These are phyloP conservation scores for Pipistrellus pipistrellus DNA, from an alignment of 2,797 vertebrate genomes.

Conservation along the genomic window DNA sequence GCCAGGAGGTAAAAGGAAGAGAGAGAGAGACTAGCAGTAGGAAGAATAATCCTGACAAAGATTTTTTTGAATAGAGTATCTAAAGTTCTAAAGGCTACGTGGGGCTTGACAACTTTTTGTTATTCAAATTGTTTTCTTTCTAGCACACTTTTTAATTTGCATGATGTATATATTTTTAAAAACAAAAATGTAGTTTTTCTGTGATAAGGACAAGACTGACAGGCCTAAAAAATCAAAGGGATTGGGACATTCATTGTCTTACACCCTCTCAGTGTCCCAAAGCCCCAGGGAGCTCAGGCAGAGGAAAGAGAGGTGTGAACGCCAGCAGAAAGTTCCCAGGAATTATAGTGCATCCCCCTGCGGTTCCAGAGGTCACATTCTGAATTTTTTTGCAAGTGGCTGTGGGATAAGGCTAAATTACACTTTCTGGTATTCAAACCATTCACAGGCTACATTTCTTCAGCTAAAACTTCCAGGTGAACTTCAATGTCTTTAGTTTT, in stretches of 20 bases:
- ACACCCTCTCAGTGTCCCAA: too few species aligned
- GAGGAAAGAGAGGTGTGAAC: background rate
- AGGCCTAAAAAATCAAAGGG: background rate
- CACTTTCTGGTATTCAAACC: background rate
- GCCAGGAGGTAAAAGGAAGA: background rate
- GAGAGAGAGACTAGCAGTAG: too few species aligned
- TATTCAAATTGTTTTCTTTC: background rate
- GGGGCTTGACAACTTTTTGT: background rate
- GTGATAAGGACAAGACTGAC: background rate
- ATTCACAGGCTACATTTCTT: background rate
- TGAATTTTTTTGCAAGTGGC: background rate
- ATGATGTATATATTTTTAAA: background rate
- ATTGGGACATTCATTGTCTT: background rate
- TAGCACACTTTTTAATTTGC: background rate
- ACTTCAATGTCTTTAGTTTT: background rate
- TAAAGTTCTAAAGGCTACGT: background rate
- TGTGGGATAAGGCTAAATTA: background rate
- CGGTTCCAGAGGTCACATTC: background rate
- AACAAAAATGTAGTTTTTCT: background rate
- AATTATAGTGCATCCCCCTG: background rate
- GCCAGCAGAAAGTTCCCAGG: background rate
- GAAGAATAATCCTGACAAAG: background rate
- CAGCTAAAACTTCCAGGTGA: background rate
- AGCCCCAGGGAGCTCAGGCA: background rate
- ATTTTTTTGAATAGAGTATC: background rate